Percentiles rank a stretch among this genome's conserved stretches.
Conservation (phyloP, 2,797 vertebrate species). For the Lemur catta region DNA sequence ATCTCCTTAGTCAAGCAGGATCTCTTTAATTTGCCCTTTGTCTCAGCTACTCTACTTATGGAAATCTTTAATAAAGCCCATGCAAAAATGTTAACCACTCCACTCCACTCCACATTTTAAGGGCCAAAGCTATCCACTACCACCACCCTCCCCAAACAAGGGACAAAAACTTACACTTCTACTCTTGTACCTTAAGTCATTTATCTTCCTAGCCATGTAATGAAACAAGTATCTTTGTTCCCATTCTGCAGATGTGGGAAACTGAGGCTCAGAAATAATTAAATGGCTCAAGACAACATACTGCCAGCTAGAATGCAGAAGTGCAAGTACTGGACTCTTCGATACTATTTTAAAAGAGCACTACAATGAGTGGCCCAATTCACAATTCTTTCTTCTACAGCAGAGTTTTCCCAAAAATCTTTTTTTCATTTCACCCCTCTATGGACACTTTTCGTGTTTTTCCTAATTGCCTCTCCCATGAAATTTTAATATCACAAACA, state of each 20-base stretch:
- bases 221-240: background rate
- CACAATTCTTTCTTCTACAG: background rate
- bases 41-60: background rate
- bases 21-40: background rate
- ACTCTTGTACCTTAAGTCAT: too few relatives aligned
- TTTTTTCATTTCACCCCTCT: background rate
- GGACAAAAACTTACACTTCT: background rate
- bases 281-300: background rate
- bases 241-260: background rate
- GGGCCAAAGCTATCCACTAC: background rate
- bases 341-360: background rate
- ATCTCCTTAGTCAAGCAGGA: background rate
- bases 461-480: background rate
- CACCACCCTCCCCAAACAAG: too few relatives aligned
- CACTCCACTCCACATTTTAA: background rate
- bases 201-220: background rate
- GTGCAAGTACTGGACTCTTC: background rate
- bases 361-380: background rate
- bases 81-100: background rate
- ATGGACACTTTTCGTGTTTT: background rate
- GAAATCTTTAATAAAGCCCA: background rate
- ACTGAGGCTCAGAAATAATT: background rate
- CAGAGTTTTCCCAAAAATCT: background rate
- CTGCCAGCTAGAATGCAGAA: background rate
- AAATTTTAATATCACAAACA: background rate